phyloP scores from a whole-genome alignment of 2,888 invertebrate genomes.

The Apamea monoglypha region DNA sequence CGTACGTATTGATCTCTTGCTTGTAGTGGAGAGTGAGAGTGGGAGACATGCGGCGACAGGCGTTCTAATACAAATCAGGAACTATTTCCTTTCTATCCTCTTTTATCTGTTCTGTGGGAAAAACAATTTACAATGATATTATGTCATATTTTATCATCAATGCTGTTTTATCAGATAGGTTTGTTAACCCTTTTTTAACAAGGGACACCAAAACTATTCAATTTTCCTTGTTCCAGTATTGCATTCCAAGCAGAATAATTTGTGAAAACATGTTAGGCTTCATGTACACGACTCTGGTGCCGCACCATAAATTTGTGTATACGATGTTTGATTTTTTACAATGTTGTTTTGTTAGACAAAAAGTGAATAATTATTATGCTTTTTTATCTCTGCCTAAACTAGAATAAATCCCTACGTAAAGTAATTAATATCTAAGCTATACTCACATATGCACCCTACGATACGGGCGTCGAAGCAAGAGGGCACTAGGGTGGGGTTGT shows the following conservation, averaged over 20 bases:
- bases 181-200: background rate
- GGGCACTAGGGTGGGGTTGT: slow-evolving; percentile 96
- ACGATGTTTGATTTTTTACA: background rate
- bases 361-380: background rate
- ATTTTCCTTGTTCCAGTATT: background rate
- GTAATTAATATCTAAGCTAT: background rate
- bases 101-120: no score
- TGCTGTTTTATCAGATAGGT: background rate
- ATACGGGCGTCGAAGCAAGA: slow-evolving; percentile 97
- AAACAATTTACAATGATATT: background rate
- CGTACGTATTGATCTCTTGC: no score
- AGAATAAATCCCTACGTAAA: background rate
- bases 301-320: no score
- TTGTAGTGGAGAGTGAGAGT: no score
- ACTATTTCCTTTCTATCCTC: no score
- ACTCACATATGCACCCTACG: slow-evolving; percentile 97
- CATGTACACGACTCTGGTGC: background rate
- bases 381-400: no score
- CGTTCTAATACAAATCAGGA: no score
- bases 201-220: background rate
- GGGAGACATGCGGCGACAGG: no score
- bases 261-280: background rate
- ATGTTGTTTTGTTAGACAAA: background rate
- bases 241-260: background rate
- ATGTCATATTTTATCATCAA: background rate